These are phyloP conservation scores for Coranthus polyacanthus DNA, from an alignment of 2,797 vertebrate species.

Conservation along the genomic window DNA sequence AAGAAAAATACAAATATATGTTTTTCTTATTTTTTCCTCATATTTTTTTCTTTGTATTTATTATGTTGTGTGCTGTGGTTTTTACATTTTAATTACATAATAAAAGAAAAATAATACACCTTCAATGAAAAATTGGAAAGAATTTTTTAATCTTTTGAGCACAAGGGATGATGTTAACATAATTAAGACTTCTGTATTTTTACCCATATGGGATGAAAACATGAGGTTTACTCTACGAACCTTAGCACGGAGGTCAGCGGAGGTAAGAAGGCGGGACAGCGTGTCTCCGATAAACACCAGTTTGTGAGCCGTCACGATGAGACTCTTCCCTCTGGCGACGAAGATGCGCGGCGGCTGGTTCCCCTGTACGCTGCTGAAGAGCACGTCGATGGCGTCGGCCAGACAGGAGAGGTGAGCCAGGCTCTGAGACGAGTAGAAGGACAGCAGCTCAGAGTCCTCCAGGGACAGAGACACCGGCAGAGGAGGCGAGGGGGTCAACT, in stretches of 20 bases:
- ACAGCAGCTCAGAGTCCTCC: conserved; percentile 90
- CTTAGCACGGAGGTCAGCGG: conserved; percentile 87
- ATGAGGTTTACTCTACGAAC: conserved; percentile 44
- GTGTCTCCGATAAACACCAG: conserved; percentile 95
- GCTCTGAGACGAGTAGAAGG: conserved; percentile 93
- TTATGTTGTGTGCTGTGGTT: no score
- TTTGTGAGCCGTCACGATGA: conserved; percentile 93
- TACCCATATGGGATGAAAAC: background rate
- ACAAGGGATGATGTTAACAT: no score
- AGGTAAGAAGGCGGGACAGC: conserved; percentile 89
- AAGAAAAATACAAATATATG: no score
- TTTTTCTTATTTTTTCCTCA: no score
- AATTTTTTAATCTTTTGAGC: no score
- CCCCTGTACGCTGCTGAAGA: conserved; percentile 88
- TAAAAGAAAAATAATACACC: no score
- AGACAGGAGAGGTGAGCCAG: conserved; percentile 89
- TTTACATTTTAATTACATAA: no score
- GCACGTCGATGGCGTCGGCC: conserved; percentile 88
- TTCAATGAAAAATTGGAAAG: no score
- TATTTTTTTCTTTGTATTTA: no score
- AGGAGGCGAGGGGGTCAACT: conserved; percentile 82
- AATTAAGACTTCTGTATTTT: no score
- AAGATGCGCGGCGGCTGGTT: conserved; percentile 91
- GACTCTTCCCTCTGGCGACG: conserved; percentile 90
- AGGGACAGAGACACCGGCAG: conserved; percentile 82